Evolutionary conservation across 1,140 invertebrate species (phyloP), one percentile per base, ranked within the genome.

Genomic region (Aleiodes sp.): DNA sequence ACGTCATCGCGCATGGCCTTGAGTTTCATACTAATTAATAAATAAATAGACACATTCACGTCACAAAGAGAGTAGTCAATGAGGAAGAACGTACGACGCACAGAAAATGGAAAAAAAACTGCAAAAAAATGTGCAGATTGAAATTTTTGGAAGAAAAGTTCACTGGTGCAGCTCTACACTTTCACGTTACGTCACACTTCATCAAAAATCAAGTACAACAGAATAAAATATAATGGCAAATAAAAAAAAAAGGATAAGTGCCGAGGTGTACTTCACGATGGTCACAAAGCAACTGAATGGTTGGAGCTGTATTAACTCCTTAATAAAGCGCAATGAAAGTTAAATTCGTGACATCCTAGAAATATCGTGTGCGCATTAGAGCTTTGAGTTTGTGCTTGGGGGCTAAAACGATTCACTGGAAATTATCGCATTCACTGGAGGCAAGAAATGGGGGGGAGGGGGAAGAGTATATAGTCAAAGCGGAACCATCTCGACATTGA

Each of bases 21-120:
- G 26, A 65, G 9, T 28, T 21, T 65, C 63, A 65, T 65, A 14
- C 28, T 65, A 56, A 8, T 19, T 9, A 59, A 59, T 29, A 14
- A 59, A 1, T 59, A 10, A 29, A 12, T 8, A 31, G 46, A 24
- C 46, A 24, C 2, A 12, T n/a, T 8, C 26, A 26, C 10, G 21
- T 9, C 26, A 26, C 21, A 2, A 24, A 3, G 2, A 52, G 21
- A 24, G 12, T 52, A n/a, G 3, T n/a, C 39, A 41, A 52, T 52
- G 6, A 26, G 21, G 0, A 24, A 52, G 46, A 24, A 4, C 4
- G 4, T 24, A 52, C 39, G 19, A 52, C 46, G 46, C 9, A 52
- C 19, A 8, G 21, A 12, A 24, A 52, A 52, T 3, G 10, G 14
- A 24, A 24, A 24, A 26, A 52, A 24, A 16, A 10, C n/a, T 16